These are phyloP conservation scores for Dichetophora obliterata DNA, from an alignment of 2,888 invertebrate species.

Conservation along the genomic window DNA sequence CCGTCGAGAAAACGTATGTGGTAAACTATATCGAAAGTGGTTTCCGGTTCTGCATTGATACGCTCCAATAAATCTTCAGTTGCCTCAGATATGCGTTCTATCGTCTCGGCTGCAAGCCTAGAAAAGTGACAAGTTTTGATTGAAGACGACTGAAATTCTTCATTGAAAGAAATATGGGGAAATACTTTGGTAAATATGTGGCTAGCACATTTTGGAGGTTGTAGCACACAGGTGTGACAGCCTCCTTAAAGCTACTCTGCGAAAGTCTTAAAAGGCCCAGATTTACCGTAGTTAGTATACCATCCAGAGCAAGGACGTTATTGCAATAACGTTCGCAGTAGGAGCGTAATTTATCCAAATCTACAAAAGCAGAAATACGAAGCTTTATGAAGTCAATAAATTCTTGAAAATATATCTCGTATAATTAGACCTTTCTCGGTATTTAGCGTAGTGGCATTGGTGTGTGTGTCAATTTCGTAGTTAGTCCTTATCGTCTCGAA, in stretches of 20 bases:
- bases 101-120: constrained; percentile 77
- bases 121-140: not conserved
- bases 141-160: not conserved
- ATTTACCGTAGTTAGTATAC: constrained; percentile 76
- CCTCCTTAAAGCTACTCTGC: constrained; percentile 78
- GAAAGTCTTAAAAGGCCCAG: constrained; percentile 82
- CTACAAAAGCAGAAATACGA: constrained; percentile 54
- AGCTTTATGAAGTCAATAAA: not conserved
- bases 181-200: constrained; percentile 74
- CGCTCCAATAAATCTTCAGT: constrained; percentile 74
- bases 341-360: constrained; percentile 76
- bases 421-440: constrained; percentile 71
- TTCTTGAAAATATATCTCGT: not conserved
- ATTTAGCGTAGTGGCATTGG: constrained; percentile 75
- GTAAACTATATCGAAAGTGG: constrained; percentile 79
- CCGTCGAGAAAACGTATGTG: constrained; percentile 73
- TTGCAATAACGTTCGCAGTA: constrained; percentile 78
- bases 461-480: constrained; percentile 78
- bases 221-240: constrained; percentile 80
- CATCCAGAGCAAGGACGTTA: constrained; percentile 78
- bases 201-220: constrained; percentile 77
- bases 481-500: constrained; percentile 78
- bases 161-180: not conserved
- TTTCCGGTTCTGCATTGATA: constrained; percentile 76
- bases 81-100: constrained; percentile 66